A percentile compares a stretch with the other conserved stretches of the same genome.
Conservation (phyloP, 2,113 vertebrate genomes). For the Corynorhinus townsendii region DNA sequence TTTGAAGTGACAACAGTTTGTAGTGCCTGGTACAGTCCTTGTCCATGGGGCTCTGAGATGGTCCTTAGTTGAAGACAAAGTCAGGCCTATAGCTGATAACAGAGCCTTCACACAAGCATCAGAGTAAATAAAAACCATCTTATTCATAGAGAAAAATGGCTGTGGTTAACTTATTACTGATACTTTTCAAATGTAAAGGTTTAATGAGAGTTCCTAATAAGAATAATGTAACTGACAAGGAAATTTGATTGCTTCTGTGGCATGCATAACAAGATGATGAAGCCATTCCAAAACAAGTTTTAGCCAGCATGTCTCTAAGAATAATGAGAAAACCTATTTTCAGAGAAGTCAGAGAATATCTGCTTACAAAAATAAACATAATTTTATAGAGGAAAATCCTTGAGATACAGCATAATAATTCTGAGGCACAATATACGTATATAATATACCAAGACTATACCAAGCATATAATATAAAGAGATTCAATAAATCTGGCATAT, state of each 20-base stretch:
- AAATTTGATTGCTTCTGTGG: slow-evolving; percentile 2
- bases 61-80: not conserved
- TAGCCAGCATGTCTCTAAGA: slow-evolving; percentile 37
- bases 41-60: not conserved
- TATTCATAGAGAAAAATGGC: not conserved
- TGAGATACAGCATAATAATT: not conserved
- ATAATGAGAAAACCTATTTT: slow-evolving; percentile 4
- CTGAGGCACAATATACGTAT: not conserved
- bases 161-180: not conserved
- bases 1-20: not conserved
- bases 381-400: not conserved
- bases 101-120: not conserved
- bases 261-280: slow-evolving; percentile 12
- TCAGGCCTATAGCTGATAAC: not conserved
- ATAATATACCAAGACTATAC: not conserved
- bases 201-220: not conserved
- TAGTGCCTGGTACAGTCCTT: not conserved
- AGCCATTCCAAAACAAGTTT: not conserved
- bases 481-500: not conserved
- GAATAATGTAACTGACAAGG: not conserved
- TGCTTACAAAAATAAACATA: slow-evolving; percentile 26
- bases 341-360: not conserved
- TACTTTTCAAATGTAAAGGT: slow-evolving; percentile 9
- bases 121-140: not conserved
- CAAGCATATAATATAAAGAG: not conserved